Percentiles rank a stretch among this genome's conserved stretches.
Conservation (phyloP, 1,140 invertebrate genomes). For the Hyles euphorbiae region DNA sequence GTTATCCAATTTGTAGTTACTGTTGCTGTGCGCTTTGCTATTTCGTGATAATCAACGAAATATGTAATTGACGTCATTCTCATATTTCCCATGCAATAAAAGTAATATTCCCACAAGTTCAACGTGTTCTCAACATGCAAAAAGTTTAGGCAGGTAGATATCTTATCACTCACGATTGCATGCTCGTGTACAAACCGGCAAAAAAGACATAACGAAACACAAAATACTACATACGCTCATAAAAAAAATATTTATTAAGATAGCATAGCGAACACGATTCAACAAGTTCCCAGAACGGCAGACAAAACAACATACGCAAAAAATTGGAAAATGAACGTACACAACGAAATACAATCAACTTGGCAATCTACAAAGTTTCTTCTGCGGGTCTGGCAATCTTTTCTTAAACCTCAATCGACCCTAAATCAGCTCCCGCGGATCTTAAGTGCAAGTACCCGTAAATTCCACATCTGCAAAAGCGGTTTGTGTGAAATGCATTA, state of each 20-base stretch:
- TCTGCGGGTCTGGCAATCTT: conserved; percentile 3
- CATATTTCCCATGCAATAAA: conserved; percentile 2
- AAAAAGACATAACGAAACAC: conserved; percentile 9
- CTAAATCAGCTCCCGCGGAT: conserved; percentile 1
- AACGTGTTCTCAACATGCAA: conserved; percentile 9
- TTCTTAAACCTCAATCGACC: conserved; percentile 5
- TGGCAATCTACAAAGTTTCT: conserved; percentile 4
- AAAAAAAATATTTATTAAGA: conserved; percentile 14
- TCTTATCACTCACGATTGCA: conserved; percentile 10
- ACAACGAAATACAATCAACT: conserved; percentile 18
- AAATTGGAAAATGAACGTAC: conserved; percentile 13
- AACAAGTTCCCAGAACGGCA: conserved; percentile 13
- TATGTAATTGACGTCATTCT: background rate
- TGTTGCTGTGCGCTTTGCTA: no score
- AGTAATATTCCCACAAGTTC: conserved; percentile 11
- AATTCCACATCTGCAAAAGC: conserved; percentile 11
- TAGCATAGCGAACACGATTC: conserved; percentile 17
- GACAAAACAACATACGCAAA: conserved; percentile 10
- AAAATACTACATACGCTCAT: conserved; percentile 2
- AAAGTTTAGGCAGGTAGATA: conserved; percentile 6
- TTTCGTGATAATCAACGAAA: no score
- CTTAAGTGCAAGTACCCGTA: conserved; percentile 10
- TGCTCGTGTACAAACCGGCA: conserved; percentile 6
- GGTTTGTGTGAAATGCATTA: conserved; percentile 7
- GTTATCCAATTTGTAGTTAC: no score